Evolutionary conservation across 2,113 vertebrate species (phyloP).

Genomic region (Maccullochella peelii): DNA sequence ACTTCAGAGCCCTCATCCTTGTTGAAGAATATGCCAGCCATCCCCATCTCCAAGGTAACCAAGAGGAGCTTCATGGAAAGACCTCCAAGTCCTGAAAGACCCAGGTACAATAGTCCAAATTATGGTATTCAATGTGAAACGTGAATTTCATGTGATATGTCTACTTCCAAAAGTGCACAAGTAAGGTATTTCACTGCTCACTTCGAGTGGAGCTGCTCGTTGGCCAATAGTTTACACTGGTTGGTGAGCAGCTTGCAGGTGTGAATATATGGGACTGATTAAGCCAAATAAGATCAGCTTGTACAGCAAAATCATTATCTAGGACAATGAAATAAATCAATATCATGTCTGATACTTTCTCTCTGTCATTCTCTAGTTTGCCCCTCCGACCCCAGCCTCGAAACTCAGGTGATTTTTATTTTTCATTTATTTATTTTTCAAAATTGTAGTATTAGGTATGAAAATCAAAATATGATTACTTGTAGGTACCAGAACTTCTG

Average conservation of each 20-base stretch:
- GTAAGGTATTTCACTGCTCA: not conserved
- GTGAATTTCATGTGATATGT: not conserved
- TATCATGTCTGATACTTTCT: slow-evolving; percentile 4
- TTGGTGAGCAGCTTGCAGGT: not conserved
- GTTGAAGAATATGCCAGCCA: slow-evolving; percentile 82
- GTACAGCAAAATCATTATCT: not conserved
- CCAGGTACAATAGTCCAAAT: slow-evolving; percentile 69
- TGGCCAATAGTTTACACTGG: not conserved
- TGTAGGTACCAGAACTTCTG: not conserved
- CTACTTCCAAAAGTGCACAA: not conserved
- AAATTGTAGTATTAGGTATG: not conserved
- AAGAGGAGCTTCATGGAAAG: slow-evolving; percentile 87
- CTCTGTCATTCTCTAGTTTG: slow-evolving; percentile 71
- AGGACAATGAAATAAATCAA: not conserved
- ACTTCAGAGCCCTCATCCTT: slow-evolving; percentile 74
- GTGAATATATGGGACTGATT: not conserved
- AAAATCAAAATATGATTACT: not conserved
- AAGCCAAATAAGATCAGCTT: not conserved
- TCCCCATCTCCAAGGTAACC: slow-evolving; percentile 87
- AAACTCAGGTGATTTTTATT: slow-evolving; percentile 76
- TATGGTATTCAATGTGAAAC: not conserved
- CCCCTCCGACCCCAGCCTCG: slow-evolving; percentile 80
- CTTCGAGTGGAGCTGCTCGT: not conserved
- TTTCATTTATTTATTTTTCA: too few relatives aligned
- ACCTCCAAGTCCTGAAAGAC: slow-evolving; percentile 83